A percentile compares a stretch with the other conserved stretches of the same genome.
These are phyloP conservation scores for Bugula neritina DNA, from an alignment of 2,888 invertebrate genomes.

Conservation along the genomic window DNA sequence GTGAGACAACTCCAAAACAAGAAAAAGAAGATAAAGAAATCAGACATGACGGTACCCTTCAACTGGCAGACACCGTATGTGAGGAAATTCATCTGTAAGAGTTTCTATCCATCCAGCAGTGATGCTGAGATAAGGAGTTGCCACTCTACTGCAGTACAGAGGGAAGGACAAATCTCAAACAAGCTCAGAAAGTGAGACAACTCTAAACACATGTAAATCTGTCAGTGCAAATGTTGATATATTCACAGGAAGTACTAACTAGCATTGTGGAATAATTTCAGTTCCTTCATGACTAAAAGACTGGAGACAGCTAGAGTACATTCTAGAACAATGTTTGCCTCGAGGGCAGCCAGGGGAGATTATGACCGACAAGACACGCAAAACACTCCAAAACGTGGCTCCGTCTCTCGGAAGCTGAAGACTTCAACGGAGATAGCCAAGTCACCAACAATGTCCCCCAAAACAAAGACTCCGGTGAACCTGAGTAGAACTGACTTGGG, in stretches of 20 bases:
- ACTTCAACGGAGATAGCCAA: not conserved
- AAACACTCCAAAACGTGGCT: not conserved
- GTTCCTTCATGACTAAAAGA: not conserved
- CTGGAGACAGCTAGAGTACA: not conserved
- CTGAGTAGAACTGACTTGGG: not conserved
- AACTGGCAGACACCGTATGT: conserved; percentile 2
- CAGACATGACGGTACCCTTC: not conserved
- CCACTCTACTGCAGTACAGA: too few species aligned
- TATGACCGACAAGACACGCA: too few species aligned
- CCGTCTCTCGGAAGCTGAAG: not conserved
- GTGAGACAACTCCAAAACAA: not conserved
- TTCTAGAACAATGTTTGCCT: not conserved
- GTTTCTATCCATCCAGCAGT: not conserved
- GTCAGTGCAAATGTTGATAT: too few species aligned
- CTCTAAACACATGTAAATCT: too few species aligned
- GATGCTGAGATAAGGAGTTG: too few species aligned
- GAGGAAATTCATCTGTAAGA: conserved; percentile 1
- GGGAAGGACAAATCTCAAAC: too few species aligned
- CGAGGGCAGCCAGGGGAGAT: not conserved
- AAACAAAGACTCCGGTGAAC: not conserved
- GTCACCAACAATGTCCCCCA: not conserved
- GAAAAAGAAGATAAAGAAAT: not conserved
- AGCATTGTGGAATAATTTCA: too few species aligned
- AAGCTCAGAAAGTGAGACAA: too few species aligned
- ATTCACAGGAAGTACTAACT: too few species aligned